Percentiles rank a stretch among this genome's conserved stretches.
Evolutionary conservation across 2,888 invertebrate species (phyloP).

Genomic region (Lasioglossum morio): DNA sequence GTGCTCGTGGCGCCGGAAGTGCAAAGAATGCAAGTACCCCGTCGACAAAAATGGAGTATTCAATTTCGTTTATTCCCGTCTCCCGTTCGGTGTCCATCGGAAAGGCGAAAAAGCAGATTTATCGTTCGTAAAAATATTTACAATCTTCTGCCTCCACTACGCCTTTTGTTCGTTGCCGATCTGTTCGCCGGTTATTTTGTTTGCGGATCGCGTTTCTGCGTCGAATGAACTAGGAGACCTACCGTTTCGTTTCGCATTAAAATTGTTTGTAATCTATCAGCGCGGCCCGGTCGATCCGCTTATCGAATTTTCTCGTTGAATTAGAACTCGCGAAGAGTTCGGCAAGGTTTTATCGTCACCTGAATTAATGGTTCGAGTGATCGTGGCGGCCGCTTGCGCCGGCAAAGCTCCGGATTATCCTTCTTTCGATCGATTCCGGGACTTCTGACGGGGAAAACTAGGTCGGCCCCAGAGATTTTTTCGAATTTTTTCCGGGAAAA

Average conservation of each 20-base stretch:
- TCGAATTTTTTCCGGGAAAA: not conserved
- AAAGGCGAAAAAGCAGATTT: not conserved
- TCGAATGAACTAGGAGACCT: not conserved
- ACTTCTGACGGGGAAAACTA: not conserved
- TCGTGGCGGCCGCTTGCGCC: not conserved
- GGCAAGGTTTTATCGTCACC: slow-evolving; percentile 10
- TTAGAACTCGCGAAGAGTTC: not conserved
- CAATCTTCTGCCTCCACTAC: not conserved
- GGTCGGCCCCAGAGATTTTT: not conserved
- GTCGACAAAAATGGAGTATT: not conserved
- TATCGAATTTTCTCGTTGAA: slow-evolving; percentile 20
- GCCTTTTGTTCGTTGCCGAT: not conserved
- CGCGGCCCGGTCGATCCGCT: not conserved
- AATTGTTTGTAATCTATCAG: not conserved
- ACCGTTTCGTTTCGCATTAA: not conserved
- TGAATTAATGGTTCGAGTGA: slow-evolving; percentile 17
- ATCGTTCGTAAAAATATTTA: slow-evolving; percentile 22
- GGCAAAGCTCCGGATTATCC: slow-evolving; percentile 5
- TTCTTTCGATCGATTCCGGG: not conserved
- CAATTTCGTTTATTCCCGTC: slow-evolving; percentile 15
- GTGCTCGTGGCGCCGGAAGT: not conserved
- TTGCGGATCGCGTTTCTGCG: not conserved
- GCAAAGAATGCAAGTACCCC: not conserved
- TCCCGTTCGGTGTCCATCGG: not conserved
- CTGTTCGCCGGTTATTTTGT: not conserved